Evolutionary conservation across 1,140 invertebrate species (phyloP), one percentile per base, ranked within the genome.

Genomic region (Drosophila littoralis): DNA sequence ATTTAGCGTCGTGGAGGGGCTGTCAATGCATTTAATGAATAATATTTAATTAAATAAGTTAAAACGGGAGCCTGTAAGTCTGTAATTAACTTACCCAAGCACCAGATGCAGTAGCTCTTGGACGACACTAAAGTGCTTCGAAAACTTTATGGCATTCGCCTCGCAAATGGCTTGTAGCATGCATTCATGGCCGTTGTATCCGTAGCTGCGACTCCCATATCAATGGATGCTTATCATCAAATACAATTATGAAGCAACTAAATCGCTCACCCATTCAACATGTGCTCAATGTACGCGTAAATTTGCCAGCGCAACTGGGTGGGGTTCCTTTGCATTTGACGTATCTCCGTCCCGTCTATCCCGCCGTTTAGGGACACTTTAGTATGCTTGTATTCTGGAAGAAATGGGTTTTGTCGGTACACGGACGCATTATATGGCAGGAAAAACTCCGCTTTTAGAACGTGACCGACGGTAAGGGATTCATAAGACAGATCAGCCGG

Each of bases 401-500:
- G 69, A 75, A 52, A 82, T 0, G 83, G 79, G 61, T 82, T 88
- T 57, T 90, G 76, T 35, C 81, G 74, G 51, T 61, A 90, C 17
- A 78, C 74, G 4, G 45, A 74, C 0, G 57, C 85, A 64, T 90
- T 88, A 28, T 74, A 84, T 0, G 89, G 89, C 35, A 91, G 45
- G 54, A 67, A 83, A 38, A 79, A 91, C 46, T 84, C 72, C 0
- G 80, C 65, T 54, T 90, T 91, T 1, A 91, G 57, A 0, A 90
- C 80, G 57, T 91, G 77, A 1, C 89, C 89, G 22, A 81, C 40
- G 7, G 75, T 77, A 0, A 91, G 65, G 0, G 89, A 91, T 72
- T 91, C 89, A 65, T 76, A 84, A 8, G 52, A 35, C 1, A 91
- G 50, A 72, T 91, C 85, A 0, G 83, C 82, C 6, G 89, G 89